These are phyloP conservation scores for Drosophila mettleri DNA, from an alignment of 2,888 invertebrate species.

Conservation along the genomic window DNA sequence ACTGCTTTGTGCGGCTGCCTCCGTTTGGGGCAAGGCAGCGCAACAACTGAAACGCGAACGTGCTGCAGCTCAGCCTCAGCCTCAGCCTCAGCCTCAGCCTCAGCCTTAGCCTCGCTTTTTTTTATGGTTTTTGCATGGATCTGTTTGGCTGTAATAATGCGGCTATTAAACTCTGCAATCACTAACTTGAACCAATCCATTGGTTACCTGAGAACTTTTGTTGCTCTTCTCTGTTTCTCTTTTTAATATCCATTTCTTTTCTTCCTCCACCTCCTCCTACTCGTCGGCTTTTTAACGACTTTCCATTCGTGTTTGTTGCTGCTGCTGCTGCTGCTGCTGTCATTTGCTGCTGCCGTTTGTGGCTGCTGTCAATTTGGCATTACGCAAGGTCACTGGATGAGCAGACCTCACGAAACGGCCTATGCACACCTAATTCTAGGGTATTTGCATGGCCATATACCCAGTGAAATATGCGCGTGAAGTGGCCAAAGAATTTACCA, in stretches of 20 bases:
- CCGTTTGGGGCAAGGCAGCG: constrained; percentile 22
- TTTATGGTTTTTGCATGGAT: constrained; percentile 70
- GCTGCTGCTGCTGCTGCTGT: constrained; percentile 15
- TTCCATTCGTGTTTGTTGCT: constrained; percentile 13
- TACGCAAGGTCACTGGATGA: constrained; percentile 60
- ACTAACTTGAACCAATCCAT: constrained; percentile 78
- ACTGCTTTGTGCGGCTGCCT: constrained; percentile 29
- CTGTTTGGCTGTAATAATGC: constrained; percentile 78
- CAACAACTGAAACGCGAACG: constrained; percentile 45
- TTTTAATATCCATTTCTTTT: constrained; percentile 16
- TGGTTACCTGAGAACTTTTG: constrained; percentile 65
- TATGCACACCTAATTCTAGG: background rate
- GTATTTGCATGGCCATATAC: background rate
- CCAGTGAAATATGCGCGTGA: background rate
- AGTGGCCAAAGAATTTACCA: too few relatives aligned
- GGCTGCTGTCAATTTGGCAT: constrained; percentile 51
- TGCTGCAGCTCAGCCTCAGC: constrained; percentile 4
- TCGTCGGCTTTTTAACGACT: constrained; percentile 27
- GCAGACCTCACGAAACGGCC: constrained; percentile 28
- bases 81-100: background rate
- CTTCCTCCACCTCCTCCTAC: too few relatives aligned
- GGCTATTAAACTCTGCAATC: constrained; percentile 78
- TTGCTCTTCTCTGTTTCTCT: background rate
- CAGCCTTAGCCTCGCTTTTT: constrained; percentile 42
- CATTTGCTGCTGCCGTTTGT: constrained; percentile 33